phyloP scores from a whole-genome alignment of 2,113 vertebrate genomes.

The Lota lota region DNA sequence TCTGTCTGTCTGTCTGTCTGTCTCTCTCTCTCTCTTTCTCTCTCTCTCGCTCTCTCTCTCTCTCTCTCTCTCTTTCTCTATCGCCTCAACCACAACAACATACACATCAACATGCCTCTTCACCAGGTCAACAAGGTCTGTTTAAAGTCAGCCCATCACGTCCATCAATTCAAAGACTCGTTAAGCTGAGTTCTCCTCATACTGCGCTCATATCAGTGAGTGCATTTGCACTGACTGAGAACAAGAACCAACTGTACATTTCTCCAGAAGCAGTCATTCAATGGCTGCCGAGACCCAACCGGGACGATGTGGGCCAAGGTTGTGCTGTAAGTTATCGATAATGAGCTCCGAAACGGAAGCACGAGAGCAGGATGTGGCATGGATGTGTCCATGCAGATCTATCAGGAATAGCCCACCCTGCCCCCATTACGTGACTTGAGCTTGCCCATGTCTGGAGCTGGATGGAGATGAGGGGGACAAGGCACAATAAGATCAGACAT shows the following conservation, averaged over 20 bases:
- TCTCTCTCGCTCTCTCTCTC: too few species aligned
- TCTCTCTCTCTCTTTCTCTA: too few species aligned
- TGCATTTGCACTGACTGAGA: conserved; percentile 55
- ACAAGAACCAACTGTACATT: conserved; percentile 3
- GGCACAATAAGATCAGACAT: conserved; percentile 61
- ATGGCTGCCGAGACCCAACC: conserved; percentile 36
- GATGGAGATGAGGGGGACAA: conserved; percentile 54
- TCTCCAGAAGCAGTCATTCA: conserved; percentile 49
- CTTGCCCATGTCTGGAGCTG: conserved; percentile 45
- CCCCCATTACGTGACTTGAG: too few species aligned
- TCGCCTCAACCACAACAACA: too few species aligned
- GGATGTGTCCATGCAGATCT: conserved; percentile 73
- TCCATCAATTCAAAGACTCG: too few species aligned
- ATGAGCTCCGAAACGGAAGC: conserved; percentile 64
- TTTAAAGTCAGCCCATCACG: too few species aligned
- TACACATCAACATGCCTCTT: too few species aligned
- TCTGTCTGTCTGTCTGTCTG: too few species aligned
- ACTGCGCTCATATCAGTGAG: conserved; percentile 51
- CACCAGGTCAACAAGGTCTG: too few species aligned
- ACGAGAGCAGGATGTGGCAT: conserved; percentile 51
- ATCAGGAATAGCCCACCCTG: conserved; percentile 68
- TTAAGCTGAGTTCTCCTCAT: too few species aligned
- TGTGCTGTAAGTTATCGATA: conserved; percentile 54
- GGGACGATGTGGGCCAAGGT: conserved; percentile 49
- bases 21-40: too few species aligned